Conservation (phyloP, 2,888 invertebrate genomes). For the Cantharis flavilabris region DNA sequence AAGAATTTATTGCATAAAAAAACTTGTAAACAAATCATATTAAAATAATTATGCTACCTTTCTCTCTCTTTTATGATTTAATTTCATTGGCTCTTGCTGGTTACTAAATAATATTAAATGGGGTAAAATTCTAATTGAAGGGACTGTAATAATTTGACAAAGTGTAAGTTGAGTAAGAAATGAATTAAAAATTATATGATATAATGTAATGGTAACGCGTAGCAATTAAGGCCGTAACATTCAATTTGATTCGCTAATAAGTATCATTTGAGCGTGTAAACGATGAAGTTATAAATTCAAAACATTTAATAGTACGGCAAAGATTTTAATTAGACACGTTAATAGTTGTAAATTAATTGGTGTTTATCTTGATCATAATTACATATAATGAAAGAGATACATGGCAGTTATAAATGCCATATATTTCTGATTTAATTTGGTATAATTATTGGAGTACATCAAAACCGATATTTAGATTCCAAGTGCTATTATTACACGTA, state of each 20-base stretch:
- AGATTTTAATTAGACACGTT: slow-evolving; percentile 20
- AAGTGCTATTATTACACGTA: slow-evolving; percentile 26
- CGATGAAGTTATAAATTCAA: slow-evolving; percentile 16
- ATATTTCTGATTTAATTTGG: slow-evolving; percentile 24
- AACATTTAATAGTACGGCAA: slow-evolving; percentile 14
- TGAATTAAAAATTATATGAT: not conserved
- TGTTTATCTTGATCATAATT: slow-evolving; percentile 23
- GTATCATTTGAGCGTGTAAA: not conserved
- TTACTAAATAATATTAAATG: too few relatives aligned
- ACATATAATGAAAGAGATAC: slow-evolving; percentile 15
- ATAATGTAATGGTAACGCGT: not conserved
- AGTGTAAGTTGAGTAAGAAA: not conserved
- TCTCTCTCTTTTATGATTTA: too few relatives aligned
- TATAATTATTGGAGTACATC: slow-evolving; percentile 24
- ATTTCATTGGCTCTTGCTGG: too few relatives aligned
- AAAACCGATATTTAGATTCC: slow-evolving; percentile 26
- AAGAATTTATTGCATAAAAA: too few relatives aligned
- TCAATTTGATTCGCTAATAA: not conserved
- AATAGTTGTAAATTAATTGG: slow-evolving; percentile 16
- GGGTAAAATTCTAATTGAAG: too few relatives aligned
- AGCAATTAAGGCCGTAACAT: not conserved
- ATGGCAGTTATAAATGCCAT: slow-evolving; percentile 21
- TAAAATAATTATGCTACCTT: too few relatives aligned
- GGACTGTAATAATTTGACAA: too few relatives aligned
- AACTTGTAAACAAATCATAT: too few relatives aligned